These are phyloP conservation scores for Tenebrosternarchus preto DNA, from an alignment of 2,113 vertebrate species.

Conservation along the genomic window DNA sequence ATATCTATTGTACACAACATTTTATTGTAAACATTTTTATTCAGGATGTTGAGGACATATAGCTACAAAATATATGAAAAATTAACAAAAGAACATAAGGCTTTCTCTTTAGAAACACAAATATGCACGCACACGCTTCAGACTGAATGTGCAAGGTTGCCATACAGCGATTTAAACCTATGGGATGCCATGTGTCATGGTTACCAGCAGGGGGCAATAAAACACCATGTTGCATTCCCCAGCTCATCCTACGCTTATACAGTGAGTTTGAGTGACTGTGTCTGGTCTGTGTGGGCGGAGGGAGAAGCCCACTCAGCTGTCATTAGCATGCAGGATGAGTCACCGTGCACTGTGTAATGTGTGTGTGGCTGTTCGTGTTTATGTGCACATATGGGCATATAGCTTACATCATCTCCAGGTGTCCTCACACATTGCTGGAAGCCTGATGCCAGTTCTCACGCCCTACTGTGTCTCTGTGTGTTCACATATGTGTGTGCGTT, in stretches of 20 bases:
- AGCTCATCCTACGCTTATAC: not conserved
- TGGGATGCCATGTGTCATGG: not conserved
- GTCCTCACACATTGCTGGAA: constrained; percentile 70
- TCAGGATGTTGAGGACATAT: no score
- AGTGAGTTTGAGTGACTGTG: constrained; percentile 17
- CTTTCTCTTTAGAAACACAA: no score
- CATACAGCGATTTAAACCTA: no score
- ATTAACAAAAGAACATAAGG: no score
- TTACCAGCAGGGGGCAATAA: constrained; percentile 38
- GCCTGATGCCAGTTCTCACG: constrained; percentile 60
- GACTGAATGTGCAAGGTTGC: no score
- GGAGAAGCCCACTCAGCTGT: constrained; percentile 62
- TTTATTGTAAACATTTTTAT: no score
- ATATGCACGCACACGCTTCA: no score
- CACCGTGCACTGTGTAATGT: constrained; percentile 43
- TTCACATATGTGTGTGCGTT: constrained; percentile 46
- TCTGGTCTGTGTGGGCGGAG: constrained; percentile 41
- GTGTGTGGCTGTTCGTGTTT: constrained; percentile 4
- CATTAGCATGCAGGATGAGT: constrained; percentile 69
- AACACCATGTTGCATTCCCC: not conserved
- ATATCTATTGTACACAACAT: no score
- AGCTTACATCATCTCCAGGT: constrained; percentile 71
- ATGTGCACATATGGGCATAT: constrained; percentile 12
- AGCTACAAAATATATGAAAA: no score
- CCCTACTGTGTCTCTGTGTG: constrained; percentile 44